Evolutionary conservation across 1,140 invertebrate genomes (phyloP), one percentile per base, ranked within the genome.

Genomic region (Hyposmocoma kahamanoa): DNA sequence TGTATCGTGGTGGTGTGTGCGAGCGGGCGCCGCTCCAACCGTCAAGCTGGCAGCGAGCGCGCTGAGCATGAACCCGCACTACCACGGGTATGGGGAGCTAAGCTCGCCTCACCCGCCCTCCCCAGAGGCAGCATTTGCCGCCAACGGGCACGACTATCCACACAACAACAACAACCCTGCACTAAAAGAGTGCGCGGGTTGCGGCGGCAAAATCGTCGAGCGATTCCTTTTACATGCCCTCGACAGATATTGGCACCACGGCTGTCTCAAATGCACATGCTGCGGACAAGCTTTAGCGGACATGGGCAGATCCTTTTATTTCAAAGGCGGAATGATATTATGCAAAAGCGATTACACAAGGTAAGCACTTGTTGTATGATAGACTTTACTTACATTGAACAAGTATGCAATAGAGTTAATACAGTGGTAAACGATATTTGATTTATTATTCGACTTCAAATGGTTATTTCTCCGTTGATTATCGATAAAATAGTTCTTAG

Each of bases 261-360:
- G 91, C 56, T 97, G 96, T 87, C 90, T 97, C 62, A 98, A 97
- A 86, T 98, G 96, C 88, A 90, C 94, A 59, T 95, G 91, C 80
- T 98, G 96, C 84, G 91, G 91, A 45, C 92, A 92, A 47, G 91
- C 92, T 69, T 89, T 98, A 50, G 95, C 94, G 50, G 96, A 97
- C 68, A 92, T 97, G 70, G 95, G 95, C 32, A 88, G 90, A 34
- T 95, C 95, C 56, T 98, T 96, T 88, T 98, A 95, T 87, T 94
- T 94, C 67, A 95, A 94, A 87, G 91, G 92, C 44, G 94, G 94
- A 62, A 96, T 97, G 93, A 96, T 97, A 73, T 90, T 98, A 61
- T 98, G 96, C 90, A 95, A 95, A 90, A 92, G 90, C 81, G 96
- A 98, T 87, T 98, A 98, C 85, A 91, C 94, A 77, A 95, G 94